A percentile compares a stretch with the other conserved stretches of the same genome.
Evolutionary conservation across 1,140 invertebrate genomes (phyloP).

Genomic region (Drosophila orena): DNA sequence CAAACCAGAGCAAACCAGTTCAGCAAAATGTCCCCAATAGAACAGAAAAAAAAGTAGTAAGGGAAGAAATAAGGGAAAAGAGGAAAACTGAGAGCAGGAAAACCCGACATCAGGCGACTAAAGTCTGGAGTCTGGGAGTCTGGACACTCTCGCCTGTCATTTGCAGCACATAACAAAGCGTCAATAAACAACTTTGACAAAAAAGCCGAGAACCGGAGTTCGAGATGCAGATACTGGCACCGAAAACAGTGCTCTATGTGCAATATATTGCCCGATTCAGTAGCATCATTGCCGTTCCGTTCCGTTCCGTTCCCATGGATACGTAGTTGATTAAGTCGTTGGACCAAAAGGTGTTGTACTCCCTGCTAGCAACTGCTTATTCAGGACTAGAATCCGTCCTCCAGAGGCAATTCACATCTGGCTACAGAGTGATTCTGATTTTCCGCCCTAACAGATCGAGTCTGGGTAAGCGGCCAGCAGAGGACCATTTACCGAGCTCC

Average conservation of each 20-base stretch:
- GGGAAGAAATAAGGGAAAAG: neutral
- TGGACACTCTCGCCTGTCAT: constrained; percentile 54
- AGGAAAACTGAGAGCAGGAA: neutral
- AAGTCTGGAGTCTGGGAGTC: constrained; percentile 18
- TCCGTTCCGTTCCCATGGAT: constrained; percentile 24
- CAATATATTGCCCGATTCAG: constrained; percentile 20
- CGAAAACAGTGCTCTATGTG: constrained; percentile 12
- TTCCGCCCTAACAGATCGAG: constrained; percentile 28
- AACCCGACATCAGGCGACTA: neutral
- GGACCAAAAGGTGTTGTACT: constrained; percentile 36
- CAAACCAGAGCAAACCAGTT: constrained; percentile 12
- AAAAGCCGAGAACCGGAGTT: constrained; percentile 25
- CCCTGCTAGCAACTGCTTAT: constrained; percentile 14
- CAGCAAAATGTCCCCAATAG: constrained; percentile 59
- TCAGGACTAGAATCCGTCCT: constrained; percentile 4
- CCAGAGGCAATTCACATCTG: constrained; percentile 18
- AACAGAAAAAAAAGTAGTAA: constrained; percentile 28
- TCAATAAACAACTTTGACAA: constrained; percentile 71
- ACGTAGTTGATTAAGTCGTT: constrained; percentile 64
- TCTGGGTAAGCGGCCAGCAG: neutral
- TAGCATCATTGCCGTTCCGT: constrained; percentile 22
- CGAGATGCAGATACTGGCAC: neutral
- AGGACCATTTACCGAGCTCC: constrained; percentile 9
- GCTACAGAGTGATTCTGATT: constrained; percentile 33
- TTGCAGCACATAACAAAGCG: constrained; percentile 76